Evolutionary conservation across 2,797 vertebrate species (phyloP).

Genomic region (Poecilia wingei): DNA sequence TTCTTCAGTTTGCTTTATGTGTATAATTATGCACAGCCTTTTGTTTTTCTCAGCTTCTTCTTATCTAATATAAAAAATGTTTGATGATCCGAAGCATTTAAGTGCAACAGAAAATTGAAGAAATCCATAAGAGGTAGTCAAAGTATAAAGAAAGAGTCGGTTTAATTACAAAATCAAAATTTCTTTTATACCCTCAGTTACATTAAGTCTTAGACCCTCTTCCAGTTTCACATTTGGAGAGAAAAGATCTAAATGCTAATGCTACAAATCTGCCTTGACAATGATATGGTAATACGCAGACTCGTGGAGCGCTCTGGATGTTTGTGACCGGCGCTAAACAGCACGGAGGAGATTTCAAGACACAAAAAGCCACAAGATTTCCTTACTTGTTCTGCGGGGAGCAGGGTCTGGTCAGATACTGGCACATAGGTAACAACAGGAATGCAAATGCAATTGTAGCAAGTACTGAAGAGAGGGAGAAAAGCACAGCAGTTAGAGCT

Average conservation of each 20-base stretch:
- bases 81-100: not conserved
- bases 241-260: slow-evolving; percentile 1
- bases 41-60: not conserved
- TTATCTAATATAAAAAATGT: not conserved
- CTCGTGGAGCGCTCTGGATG: slow-evolving; percentile 9
- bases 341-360: slow-evolving; percentile 4
- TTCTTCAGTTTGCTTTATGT: not conserved
- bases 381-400: slow-evolving; percentile 99
- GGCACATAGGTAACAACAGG: slow-evolving; percentile 99
- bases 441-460: slow-evolving; percentile 99
- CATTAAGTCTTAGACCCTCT: not conserved
- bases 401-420: slow-evolving; percentile 99
- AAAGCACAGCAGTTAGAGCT: slow-evolving; percentile 46
- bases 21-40: not conserved
- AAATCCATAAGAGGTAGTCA: not conserved
- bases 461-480: slow-evolving; percentile 85
- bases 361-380: slow-evolving; percentile 21
- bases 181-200: not conserved
- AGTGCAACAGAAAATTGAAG: not conserved
- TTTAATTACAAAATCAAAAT: not conserved
- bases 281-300: slow-evolving; percentile 8
- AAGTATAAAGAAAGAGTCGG: not conserved
- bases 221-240: slow-evolving; percentile 5
- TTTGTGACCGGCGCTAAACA: slow-evolving; percentile 13
- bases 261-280: not conserved